These are phyloP conservation scores for Leptarthrus brevirostris DNA, from an alignment of 2,888 invertebrate species.

Conservation along the genomic window DNA sequence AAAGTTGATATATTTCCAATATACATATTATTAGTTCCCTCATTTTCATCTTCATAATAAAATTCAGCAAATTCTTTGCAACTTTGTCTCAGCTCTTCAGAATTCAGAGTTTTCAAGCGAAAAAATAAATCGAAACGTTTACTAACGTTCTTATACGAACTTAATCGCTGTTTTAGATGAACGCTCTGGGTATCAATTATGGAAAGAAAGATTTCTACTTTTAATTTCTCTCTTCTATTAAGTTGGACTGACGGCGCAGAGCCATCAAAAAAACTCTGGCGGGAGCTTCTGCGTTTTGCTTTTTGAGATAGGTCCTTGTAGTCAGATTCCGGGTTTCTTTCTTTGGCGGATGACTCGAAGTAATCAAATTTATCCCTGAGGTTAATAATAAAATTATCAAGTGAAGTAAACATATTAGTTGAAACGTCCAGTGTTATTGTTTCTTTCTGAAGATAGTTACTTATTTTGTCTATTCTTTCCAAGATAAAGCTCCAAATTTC, in stretches of 20 bases:
- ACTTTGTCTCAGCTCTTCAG: neutral
- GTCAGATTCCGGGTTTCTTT: neutral
- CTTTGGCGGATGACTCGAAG: neutral
- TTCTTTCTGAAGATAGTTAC: neutral
- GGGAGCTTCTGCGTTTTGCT: neutral
- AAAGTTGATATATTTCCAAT: neutral
- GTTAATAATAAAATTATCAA: neutral
- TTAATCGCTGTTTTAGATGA: slow-evolving; percentile 5
- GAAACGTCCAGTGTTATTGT: neutral
- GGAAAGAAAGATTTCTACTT: neutral
- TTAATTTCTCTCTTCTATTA: neutral
- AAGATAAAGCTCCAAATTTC: neutral
- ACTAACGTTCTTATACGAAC: neutral
- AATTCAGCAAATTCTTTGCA: too few species aligned
- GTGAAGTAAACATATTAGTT: neutral
- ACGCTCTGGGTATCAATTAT: slow-evolving; percentile 13
- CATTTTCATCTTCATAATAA: neutral
- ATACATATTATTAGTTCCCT: neutral
- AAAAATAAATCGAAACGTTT: neutral
- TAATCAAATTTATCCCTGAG: neutral
- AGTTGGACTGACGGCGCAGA: neutral
- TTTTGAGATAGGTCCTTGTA: neutral
- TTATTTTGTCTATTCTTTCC: neutral
- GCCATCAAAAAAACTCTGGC: neutral
- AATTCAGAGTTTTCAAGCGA: slow-evolving; percentile 2